Percentiles rank a stretch among this genome's conserved stretches.
Evolutionary conservation across 2,888 invertebrate genomes (phyloP).

Genomic region (Epirrhoe alternata): DNA sequence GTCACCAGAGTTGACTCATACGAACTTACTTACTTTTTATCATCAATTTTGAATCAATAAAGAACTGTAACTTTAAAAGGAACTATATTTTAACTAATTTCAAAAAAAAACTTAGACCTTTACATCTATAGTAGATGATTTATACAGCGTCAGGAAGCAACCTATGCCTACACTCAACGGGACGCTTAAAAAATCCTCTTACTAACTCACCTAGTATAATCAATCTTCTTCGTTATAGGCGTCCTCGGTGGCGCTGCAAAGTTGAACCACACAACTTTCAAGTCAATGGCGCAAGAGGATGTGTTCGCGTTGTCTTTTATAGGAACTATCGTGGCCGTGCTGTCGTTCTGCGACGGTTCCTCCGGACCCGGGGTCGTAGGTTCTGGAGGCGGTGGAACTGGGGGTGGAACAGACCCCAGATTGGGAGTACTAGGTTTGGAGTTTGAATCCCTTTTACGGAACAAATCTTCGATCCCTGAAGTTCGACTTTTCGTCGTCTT

Average conservation of each 20-base stretch:
- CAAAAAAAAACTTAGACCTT: no score
- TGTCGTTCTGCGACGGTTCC: conserved; percentile 70
- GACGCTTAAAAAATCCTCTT: no score
- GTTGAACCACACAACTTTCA: conserved; percentile 97
- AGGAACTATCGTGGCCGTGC: conserved; percentile 69
- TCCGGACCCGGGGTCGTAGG: conserved; percentile 70
- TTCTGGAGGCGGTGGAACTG: conserved; percentile 64
- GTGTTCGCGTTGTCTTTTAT: conserved; percentile 90
- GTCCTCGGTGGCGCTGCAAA: conserved; percentile 98
- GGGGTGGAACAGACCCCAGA: conserved; percentile 72
- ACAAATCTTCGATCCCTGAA: conserved; percentile 78
- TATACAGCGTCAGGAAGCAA: no score
- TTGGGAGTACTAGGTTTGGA: conserved; percentile 86
- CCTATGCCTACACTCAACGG: no score
- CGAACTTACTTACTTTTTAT: no score
- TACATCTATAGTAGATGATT: no score
- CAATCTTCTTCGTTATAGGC: conserved; percentile 96
- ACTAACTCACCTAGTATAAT: conserved; percentile 91
- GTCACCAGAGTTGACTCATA: no score
- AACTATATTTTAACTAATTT: background rate
- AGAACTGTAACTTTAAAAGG: no score
- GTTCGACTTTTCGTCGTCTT: conserved; percentile 64
- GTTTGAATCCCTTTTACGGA: conserved; percentile 83
- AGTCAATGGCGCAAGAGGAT: conserved; percentile 94
- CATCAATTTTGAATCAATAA: no score